These are phyloP conservation scores for Cabera pusaria DNA, from an alignment of 2,888 invertebrate genomes.

Conservation along the genomic window DNA sequence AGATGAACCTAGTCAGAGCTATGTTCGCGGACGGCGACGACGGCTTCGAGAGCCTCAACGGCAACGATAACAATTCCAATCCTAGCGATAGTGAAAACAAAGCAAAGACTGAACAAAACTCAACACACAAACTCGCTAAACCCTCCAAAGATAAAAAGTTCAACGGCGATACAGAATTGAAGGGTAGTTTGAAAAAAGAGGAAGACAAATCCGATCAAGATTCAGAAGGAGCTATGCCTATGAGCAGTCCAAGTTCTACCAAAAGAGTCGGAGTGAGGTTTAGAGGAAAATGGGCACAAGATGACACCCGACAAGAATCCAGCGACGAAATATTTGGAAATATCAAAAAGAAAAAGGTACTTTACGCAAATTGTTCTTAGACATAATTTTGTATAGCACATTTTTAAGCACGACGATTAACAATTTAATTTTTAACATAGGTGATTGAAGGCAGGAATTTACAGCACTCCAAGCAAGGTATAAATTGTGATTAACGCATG, in stretches of 20 bases:
- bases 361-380: neutral
- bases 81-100: conserved; percentile 79
- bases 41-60: conserved; percentile 93
- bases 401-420: conserved; percentile 12
- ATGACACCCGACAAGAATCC: conserved; percentile 53
- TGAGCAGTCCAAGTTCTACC: conserved; percentile 54
- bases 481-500: conserved; percentile 35
- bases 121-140: conserved; percentile 40
- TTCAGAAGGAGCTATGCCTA: conserved; percentile 59
- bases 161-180: conserved; percentile 26
- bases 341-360: conserved; percentile 68
- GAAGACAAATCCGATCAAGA: conserved; percentile 70
- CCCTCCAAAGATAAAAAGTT: conserved; percentile 21
- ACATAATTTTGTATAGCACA: too few relatives aligned
- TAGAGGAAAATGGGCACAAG: conserved; percentile 65
- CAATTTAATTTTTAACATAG: conserved; percentile 48
- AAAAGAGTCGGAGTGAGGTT: conserved; percentile 70
- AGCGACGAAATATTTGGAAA: conserved; percentile 64
- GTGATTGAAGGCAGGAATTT: conserved; percentile 57
- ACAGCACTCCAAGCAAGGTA: conserved; percentile 58
- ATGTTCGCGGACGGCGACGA: conserved; percentile 86
- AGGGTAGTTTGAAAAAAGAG: conserved; percentile 56
- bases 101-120: conserved; percentile 33
- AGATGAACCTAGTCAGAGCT: conserved; percentile 49
- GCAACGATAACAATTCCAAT: conserved; percentile 91